Conservation (phyloP, 2,113 vertebrate genomes). For the Perognathus longimembris region DNA sequence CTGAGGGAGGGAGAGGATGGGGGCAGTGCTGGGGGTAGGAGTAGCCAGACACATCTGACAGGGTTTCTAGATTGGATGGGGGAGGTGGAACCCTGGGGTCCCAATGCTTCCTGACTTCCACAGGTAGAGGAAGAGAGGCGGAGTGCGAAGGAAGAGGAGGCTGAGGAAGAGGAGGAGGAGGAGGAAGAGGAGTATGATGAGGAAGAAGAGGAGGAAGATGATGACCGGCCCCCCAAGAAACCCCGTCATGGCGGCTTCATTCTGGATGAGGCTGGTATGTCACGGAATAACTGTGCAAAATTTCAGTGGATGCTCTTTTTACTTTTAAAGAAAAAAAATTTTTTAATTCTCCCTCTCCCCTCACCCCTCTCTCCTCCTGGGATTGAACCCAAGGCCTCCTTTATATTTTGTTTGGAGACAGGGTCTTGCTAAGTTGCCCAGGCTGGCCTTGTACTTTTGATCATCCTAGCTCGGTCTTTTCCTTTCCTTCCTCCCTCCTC, state of each 20-base stretch:
- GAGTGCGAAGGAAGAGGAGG: conserved; percentile 92
- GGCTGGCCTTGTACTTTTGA: not conserved
- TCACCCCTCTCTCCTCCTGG: no score
- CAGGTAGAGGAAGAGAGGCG: conserved; percentile 89
- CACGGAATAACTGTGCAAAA: not conserved
- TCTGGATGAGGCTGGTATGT: conserved; percentile 94
- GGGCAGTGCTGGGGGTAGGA: not conserved
- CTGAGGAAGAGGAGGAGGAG: conserved; percentile 89
- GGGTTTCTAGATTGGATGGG: not conserved
- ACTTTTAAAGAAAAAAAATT: no score
- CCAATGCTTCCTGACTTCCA: not conserved
- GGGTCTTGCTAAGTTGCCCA: not conserved
- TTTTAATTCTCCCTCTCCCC: no score
- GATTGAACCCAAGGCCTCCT: no score
- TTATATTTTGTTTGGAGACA: not conserved
- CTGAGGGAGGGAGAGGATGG: not conserved
- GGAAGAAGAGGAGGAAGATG: conserved; percentile 95
- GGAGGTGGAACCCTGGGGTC: not conserved
- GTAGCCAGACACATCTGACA: not conserved
- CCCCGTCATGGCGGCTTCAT: conserved; percentile 94
- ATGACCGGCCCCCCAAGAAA: conserved; percentile 93
- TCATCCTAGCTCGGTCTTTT: not conserved
- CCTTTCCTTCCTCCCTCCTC: not conserved
- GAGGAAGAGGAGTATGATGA: conserved; percentile 93
- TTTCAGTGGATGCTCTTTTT: no score